Percentiles rank a stretch among this genome's conserved stretches.
These are phyloP conservation scores for Sebastes flavidus DNA, from an alignment of 2,797 vertebrate genomes.

Conservation along the genomic window DNA sequence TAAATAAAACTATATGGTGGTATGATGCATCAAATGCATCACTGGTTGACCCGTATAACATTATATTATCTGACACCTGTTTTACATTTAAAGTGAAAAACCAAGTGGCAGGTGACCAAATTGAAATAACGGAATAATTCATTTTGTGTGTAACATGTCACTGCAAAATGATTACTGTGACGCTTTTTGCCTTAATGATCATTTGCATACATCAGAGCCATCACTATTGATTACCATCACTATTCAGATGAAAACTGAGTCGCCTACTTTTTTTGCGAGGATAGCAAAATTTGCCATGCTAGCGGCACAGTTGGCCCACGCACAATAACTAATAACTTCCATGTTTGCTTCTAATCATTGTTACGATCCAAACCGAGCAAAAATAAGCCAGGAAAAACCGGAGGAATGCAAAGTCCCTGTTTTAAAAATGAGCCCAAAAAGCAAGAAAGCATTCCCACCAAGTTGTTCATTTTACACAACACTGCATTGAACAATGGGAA, in stretches of 20 bases:
- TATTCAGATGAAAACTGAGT: not conserved
- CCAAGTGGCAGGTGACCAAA: conserved; percentile 2
- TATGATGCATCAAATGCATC: conserved; percentile 13
- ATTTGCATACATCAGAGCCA: conserved; percentile 10
- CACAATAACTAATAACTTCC: conserved; percentile 18
- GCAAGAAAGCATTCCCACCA: conserved; percentile 36
- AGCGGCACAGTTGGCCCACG: not conserved
- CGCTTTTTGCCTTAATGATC: conserved; percentile 6
- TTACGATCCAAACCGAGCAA: not conserved
- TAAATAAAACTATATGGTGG: conserved; percentile 17
- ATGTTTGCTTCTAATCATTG: conserved; percentile 16
- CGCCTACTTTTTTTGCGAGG: not conserved
- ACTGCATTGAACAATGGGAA: conserved; percentile 53
- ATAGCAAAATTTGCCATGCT: conserved; percentile 1
- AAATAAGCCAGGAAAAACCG: not conserved
- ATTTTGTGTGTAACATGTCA: conserved; percentile 20
- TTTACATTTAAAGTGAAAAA: conserved; percentile 54
- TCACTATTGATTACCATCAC: conserved; percentile 17
- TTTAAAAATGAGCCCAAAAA: conserved; percentile 39
- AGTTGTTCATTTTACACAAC: conserved; percentile 66
- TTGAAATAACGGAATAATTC: conserved; percentile 10
- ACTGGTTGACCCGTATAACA: not conserved
- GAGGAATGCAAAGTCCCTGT: conserved; percentile 18
- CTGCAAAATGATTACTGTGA: conserved; percentile 7
- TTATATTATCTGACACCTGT: conserved; percentile 13